These are phyloP conservation scores for Centroberyx gerrardi DNA, from an alignment of 2,797 vertebrate species.

Conservation along the genomic window DNA sequence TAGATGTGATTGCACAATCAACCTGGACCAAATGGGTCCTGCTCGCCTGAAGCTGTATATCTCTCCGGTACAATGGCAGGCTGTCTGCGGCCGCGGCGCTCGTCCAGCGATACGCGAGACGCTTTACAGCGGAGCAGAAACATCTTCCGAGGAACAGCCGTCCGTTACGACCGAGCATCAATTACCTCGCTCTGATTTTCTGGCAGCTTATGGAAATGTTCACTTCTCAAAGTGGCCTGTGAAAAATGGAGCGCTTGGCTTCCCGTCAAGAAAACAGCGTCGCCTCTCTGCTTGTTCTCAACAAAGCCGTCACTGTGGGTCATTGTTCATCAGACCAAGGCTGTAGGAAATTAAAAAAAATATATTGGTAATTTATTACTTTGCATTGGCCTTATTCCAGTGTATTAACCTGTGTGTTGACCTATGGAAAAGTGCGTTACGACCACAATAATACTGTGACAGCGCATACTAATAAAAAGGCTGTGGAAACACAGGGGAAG, in stretches of 20 bases:
- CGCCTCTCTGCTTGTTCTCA: constrained; percentile 14
- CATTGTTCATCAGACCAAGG: background rate
- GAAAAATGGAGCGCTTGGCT: constrained; percentile 62
- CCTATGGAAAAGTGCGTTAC: too few relatives aligned
- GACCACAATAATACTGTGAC: too few relatives aligned
- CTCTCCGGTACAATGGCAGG: constrained; percentile 46
- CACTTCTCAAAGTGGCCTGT: constrained; percentile 35
- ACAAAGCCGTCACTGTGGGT: constrained; percentile 30
- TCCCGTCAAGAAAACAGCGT: constrained; percentile 43
- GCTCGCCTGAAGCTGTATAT: constrained; percentile 60
- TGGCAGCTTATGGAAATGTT: constrained; percentile 60
- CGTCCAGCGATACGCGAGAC: constrained; percentile 28
- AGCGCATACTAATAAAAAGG: too few relatives aligned
- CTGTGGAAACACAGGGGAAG: too few relatives aligned
- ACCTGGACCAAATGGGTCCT: constrained; percentile 67
- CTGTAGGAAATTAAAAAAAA: background rate
- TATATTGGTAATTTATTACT: background rate
- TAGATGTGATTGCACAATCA: constrained; percentile 78
- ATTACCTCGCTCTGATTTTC: constrained; percentile 34
- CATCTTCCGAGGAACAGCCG: constrained; percentile 42
- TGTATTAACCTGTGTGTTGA: background rate
- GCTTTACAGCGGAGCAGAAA: constrained; percentile 35
- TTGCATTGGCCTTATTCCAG: background rate
- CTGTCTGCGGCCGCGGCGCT: constrained; percentile 44
- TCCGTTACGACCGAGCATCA: constrained; percentile 55